Percentiles rank a stretch among this genome's conserved stretches.
phyloP scores from a whole-genome alignment of 2,888 invertebrate genomes.

The Cecidostiba fungosa region DNA sequence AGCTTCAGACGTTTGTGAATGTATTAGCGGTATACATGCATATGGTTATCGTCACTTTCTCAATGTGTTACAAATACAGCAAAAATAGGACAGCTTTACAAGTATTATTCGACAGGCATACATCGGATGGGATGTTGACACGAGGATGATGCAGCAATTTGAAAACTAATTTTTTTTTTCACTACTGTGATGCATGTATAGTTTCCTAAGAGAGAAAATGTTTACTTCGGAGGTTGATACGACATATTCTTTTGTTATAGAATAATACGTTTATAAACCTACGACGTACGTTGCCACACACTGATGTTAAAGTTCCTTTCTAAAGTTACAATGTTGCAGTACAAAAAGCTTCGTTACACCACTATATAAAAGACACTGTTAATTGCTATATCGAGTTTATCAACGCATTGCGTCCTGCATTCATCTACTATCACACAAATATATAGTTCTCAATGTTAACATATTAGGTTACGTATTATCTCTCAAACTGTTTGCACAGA shows the following conservation, averaged over 20 bases:
- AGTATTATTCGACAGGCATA: slow-evolving; percentile 20
- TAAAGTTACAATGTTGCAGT: background rate
- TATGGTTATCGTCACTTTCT: background rate
- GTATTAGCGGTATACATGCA: background rate
- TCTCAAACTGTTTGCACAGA: background rate
- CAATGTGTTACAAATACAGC: background rate
- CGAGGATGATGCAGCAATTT: slow-evolving; percentile 40
- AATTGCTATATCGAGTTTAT: background rate
- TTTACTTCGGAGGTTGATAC: background rate
- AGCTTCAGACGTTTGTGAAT: no score
- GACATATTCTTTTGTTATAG: background rate
- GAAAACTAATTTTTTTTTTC: background rate
- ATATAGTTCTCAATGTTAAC: background rate
- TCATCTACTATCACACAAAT: background rate
- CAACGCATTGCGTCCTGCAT: background rate
- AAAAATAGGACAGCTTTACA: slow-evolving; percentile 25
- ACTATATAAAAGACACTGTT: background rate
- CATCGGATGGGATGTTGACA: slow-evolving; percentile 36
- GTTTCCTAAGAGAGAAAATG: background rate
- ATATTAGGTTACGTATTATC: background rate
- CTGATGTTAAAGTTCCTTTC: background rate
- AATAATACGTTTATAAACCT: background rate
- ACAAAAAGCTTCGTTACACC: background rate
- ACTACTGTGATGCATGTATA: background rate
- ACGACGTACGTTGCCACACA: background rate